These are phyloP conservation scores for Paratrypauchen microcephalus DNA, from an alignment of 2,797 vertebrate genomes.

Conservation along the genomic window DNA sequence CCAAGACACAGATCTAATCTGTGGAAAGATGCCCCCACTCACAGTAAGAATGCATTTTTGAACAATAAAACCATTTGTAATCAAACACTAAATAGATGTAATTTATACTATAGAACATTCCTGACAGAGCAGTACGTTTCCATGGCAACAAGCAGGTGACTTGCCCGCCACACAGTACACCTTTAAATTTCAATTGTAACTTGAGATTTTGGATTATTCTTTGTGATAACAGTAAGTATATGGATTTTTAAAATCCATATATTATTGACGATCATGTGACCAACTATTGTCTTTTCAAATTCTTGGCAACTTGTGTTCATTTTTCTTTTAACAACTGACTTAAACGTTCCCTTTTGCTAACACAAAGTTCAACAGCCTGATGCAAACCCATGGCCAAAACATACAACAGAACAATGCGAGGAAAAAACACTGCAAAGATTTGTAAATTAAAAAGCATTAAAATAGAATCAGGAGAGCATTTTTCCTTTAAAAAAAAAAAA, in stretches of 20 bases:
- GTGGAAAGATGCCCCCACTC: no score
- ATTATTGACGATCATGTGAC: not conserved
- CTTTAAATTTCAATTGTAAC: no score
- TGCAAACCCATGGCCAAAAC: constrained; percentile 38
- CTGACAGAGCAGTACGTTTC: no score
- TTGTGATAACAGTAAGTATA: no score
- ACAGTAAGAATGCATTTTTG: no score
- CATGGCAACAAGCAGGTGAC: no score
- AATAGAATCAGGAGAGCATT: constrained; percentile 61
- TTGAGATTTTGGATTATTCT: no score
- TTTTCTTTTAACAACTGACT: constrained; percentile 15
- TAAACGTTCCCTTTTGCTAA: constrained; percentile 58
- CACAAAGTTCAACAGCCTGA: constrained; percentile 47
- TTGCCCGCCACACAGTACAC: no score
- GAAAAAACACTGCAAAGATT: constrained; percentile 68
- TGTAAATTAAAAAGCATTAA: constrained; percentile 66
- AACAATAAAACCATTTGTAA: no score
- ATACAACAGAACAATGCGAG: constrained; percentile 40
- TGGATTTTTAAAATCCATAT: not conserved
- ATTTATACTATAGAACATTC: no score
- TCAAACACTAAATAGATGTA: no score
- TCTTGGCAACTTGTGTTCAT: not conserved
- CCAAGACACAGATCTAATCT: no score
- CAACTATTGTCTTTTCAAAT: not conserved
- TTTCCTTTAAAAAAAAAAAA: constrained; percentile 42